A percentile compares a stretch with the other conserved stretches of the same genome.
Evolutionary conservation across 2,113 vertebrate species (phyloP).

Genomic region (Calonectris borealis): DNA sequence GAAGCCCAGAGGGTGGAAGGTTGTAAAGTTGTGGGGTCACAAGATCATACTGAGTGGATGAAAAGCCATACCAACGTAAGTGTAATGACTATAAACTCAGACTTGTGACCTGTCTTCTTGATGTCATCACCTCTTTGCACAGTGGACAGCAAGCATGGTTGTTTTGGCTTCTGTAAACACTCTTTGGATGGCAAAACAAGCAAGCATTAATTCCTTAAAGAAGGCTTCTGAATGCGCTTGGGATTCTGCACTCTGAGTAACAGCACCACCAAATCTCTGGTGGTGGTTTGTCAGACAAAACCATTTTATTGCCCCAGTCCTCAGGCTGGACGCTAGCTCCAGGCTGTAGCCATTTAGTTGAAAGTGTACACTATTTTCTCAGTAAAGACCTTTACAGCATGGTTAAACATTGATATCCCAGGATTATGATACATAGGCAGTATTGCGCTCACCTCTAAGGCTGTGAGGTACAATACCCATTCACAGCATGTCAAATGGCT

Average conservation of each 20-base stretch:
- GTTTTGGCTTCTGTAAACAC: slow-evolving; percentile 74
- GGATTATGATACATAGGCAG: background rate
- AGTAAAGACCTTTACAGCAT: background rate
- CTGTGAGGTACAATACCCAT: background rate
- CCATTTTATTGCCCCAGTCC: slow-evolving; percentile 48
- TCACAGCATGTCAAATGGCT: background rate
- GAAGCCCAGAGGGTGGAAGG: slow-evolving; percentile 71
- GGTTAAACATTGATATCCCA: slow-evolving; percentile 42
- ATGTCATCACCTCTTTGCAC: slow-evolving; percentile 69
- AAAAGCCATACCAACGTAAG: slow-evolving; percentile 66
- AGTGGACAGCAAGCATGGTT: slow-evolving; percentile 41
- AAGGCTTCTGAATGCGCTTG: slow-evolving; percentile 39
- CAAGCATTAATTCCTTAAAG: slow-evolving; percentile 66
- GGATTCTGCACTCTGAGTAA: slow-evolving; percentile 1
- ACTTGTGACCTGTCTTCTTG: slow-evolving; percentile 70
- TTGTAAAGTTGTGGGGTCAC: slow-evolving; percentile 76
- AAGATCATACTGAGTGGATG: slow-evolving; percentile 69
- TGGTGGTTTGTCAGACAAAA: slow-evolving; percentile 51
- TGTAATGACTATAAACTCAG: slow-evolving; percentile 68
- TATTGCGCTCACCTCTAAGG: background rate
- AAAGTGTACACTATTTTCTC: slow-evolving; percentile 8
- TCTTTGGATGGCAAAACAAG: slow-evolving; percentile 68
- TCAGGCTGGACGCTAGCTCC: slow-evolving; percentile 8
- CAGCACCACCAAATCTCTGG: slow-evolving; percentile 42
- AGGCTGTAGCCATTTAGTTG: background rate